Evolutionary conservation across 1,140 invertebrate genomes (phyloP), one percentile per base, ranked within the genome.

Genomic region (Drosophila eugracilis): DNA sequence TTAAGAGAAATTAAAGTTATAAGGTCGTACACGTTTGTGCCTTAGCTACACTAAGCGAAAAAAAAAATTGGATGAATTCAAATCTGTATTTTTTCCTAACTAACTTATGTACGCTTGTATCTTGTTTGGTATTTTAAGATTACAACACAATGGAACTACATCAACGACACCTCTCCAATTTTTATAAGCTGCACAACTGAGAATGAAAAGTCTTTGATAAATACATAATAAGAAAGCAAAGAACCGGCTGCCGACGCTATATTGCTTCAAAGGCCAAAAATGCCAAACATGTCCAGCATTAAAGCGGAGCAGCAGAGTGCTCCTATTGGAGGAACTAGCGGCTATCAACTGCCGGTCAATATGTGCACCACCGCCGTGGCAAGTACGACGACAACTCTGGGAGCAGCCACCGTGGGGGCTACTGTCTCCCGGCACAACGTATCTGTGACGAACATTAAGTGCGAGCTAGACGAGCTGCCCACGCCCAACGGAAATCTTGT

Each of bases 381-480:
- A 24, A 48, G 47, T 48, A n/a, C 65, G 42, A 72, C 75, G 10
- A 42, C 70, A 12, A 52, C 41, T 10, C 15, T 60, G 24, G 44
- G 21, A 5, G 22, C 17, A n/a, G 45, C 32, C 10, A 5, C 4
- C 15, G 59, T 37, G 10, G 36, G 48, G 32, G 41, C 78, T 30
- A 63, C 54, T 19, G 71, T 71, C 22, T 70, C 71, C 0, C 67
- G 91, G 2, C 88, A 91, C 58, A 92, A 92, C 71, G 77, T 92
- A 3, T 91, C 91, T 17, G 91, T 92, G 55, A 92, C 91, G 19
- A 92, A 90, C 57, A 92, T 92, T 12, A 92, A 92, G 53, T 92
- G 91, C 36, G 90, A 91, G 42, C 50, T 90, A 45, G 89, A 91
- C 21, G 86, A 90, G 21, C 49, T 79, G 48, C 62, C 74, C 12